Percentiles rank a stretch among this genome's conserved stretches.
Conservation (phyloP, 2,113 vertebrate species). For the Cheilinus undulatus region DNA sequence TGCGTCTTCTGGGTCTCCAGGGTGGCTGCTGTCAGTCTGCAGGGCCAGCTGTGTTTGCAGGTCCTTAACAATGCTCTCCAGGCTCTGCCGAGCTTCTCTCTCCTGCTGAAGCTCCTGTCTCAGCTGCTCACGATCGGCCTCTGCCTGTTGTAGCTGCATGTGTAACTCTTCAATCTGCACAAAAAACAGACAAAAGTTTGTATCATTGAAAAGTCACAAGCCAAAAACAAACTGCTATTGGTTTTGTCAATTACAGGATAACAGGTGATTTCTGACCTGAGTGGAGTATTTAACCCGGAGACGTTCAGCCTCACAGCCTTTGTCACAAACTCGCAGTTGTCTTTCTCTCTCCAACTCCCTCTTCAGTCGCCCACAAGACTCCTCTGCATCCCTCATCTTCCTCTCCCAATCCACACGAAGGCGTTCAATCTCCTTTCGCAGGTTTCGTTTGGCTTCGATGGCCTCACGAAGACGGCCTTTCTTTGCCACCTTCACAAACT, state of each 20-base stretch:
- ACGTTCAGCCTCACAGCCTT: slow-evolving; percentile 92
- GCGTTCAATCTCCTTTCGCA: slow-evolving; percentile 95
- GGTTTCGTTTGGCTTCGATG: slow-evolving; percentile 93
- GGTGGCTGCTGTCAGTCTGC: slow-evolving; percentile 65
- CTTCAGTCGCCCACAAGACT: slow-evolving; percentile 90
- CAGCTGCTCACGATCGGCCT: slow-evolving; percentile 93
- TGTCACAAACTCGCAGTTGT: slow-evolving; percentile 92
- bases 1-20: slow-evolving; percentile 49
- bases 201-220: background rate
- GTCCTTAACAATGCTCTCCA: slow-evolving; percentile 94
- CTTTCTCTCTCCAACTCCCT: slow-evolving; percentile 92
- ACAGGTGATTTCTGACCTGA: slow-evolving; percentile 92
- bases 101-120: slow-evolving; percentile 92
- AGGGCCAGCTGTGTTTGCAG: slow-evolving; percentile 94
- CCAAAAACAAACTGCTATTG: background rate
- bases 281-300: slow-evolving; percentile 94
- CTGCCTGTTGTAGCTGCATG: slow-evolving; percentile 93
- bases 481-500: slow-evolving; percentile 95
- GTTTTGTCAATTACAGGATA: too few relatives aligned
- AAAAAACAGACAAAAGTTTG: slow-evolving; percentile 4
- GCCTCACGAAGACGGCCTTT: slow-evolving; percentile 96
- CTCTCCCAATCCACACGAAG: slow-evolving; percentile 92
- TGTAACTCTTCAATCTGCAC: slow-evolving; percentile 94
- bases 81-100: slow-evolving; percentile 91
- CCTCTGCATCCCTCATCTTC: slow-evolving; percentile 94